A percentile compares a stretch with the other conserved stretches of the same genome.
phyloP scores from a whole-genome alignment of 2,888 invertebrate genomes.

The Taphrorychus bicolor region DNA sequence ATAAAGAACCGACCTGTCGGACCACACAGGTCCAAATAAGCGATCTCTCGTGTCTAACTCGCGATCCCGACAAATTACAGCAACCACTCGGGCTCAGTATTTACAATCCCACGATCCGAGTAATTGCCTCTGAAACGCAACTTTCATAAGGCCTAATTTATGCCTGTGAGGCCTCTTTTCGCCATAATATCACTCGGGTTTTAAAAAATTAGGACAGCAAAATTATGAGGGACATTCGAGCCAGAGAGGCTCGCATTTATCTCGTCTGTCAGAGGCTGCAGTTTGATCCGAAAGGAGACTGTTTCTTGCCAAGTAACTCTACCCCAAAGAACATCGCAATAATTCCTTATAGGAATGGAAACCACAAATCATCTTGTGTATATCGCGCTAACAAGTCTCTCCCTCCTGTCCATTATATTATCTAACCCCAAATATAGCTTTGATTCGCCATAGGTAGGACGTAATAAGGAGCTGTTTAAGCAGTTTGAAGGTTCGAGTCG shows the following conservation, averaged over 20 bases:
- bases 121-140: constrained; percentile 48
- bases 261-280: constrained; percentile 11
- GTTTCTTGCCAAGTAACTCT: too few relatives aligned
- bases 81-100: constrained; percentile 50
- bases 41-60: constrained; percentile 49
- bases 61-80: constrained; percentile 56
- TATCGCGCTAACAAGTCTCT: not conserved
- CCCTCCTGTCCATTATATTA: not conserved
- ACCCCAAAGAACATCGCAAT: too few relatives aligned
- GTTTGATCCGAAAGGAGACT: too few relatives aligned
- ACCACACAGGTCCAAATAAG: constrained; percentile 48
- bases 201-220: constrained; percentile 34
- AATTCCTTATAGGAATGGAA: too few relatives aligned
- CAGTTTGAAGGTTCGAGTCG: not conserved
- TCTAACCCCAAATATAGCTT: not conserved
- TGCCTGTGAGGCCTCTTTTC: constrained; percentile 40
- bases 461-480: not conserved
- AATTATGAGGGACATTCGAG: constrained; percentile 31
- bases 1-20: constrained; percentile 17
- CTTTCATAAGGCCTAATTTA: constrained; percentile 39
- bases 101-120: constrained; percentile 49
- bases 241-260: constrained; percentile 16
- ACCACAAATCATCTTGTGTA: not conserved
- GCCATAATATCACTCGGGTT: constrained; percentile 33
- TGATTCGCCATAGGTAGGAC: not conserved